Evolutionary conservation across 2,888 invertebrate species (phyloP), one percentile per base, ranked within the genome.

Genomic region (Plagodis dolabraria): DNA sequence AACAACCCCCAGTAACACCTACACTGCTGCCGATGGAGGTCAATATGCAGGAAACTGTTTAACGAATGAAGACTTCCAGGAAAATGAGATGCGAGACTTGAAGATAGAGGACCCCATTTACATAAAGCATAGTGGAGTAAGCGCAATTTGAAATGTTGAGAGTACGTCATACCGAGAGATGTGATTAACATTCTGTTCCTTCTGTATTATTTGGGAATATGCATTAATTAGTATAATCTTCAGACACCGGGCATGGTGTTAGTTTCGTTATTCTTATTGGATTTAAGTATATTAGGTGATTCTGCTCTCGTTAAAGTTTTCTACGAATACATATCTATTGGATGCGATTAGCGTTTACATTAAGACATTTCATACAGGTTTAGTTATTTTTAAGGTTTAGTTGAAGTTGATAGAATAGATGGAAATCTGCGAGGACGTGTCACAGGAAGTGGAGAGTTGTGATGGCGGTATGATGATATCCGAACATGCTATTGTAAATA

Each of bases 261-360:
- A n/a, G n/a, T n/a, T n/a, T 42, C 9, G 8, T n/a, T 10, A 8
- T 8, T 5, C 7, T 0, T 12, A 5, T 38, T 48, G 9, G 35
- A n/a, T 48, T 43, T 48, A 5, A 22, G 5, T 49, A n/a, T n/a
- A n/a, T n/a, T n/a, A n/a, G 10, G 11, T 7, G 49, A 50, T 12
- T 35, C 35, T 38, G 40, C n/a, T n/a, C n/a, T 9, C 11, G 43
- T 42, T 42, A 12, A 22, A 45, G 6, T 42, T 42, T 47, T 51
- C 33, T 58, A 64, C 54, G 56, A 64, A 58, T 49, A 64, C 62
- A 66, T 61, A 63, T 69, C 63, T 63, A 63, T 22, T 22, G 22
- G 22, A 22, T 53, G 53, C n/a, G 35, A 54, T 61, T 63, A 67
- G 57, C 38, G 55, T 51, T 53, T 64, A 58, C 36, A 5, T 36